A percentile compares a stretch with the other conserved stretches of the same genome.
phyloP scores from a whole-genome alignment of 1,140 invertebrate genomes.

The Spodoptera frugiperda region DNA sequence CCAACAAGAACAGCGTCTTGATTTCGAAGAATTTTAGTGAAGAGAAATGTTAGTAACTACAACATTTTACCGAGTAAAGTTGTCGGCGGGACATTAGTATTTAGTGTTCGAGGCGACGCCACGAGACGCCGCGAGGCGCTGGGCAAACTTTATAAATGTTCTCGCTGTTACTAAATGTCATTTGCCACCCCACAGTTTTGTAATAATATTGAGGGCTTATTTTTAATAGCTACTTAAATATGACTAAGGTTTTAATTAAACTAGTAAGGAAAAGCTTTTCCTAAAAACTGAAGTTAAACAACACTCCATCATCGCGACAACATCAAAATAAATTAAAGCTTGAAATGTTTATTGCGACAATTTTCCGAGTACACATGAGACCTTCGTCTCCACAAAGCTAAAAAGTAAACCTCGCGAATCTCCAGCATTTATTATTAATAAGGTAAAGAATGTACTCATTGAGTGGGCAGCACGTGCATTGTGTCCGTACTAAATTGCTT shows the following conservation, averaged over 20 bases:
- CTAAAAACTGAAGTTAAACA: background rate
- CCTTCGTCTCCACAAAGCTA: background rate
- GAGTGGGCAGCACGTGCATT: background rate
- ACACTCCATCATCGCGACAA: background rate
- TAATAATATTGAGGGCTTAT: background rate
- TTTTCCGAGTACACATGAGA: background rate
- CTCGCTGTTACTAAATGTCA: background rate
- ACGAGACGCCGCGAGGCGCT: background rate
- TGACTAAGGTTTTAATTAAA: too few species aligned
- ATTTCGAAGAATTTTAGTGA: background rate
- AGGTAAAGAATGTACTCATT: background rate
- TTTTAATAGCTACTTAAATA: background rate
- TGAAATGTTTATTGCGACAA: background rate
- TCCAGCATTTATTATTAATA: constrained; percentile 12
- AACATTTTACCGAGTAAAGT: constrained; percentile 4
- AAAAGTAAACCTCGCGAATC: constrained; percentile 9
- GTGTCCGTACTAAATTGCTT: background rate
- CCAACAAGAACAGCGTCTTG: constrained; percentile 2
- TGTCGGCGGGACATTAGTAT: constrained; percentile 16
- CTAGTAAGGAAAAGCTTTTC: too few species aligned
- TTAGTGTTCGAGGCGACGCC: background rate
- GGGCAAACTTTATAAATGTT: constrained; percentile 26
- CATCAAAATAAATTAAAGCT: background rate
- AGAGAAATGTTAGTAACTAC: background rate
- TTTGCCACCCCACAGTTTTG: background rate